Base-by-base conservation (phyloP, 2,888 invertebrate genomes). In the Ommatoiulus sabulosus region DNA sequence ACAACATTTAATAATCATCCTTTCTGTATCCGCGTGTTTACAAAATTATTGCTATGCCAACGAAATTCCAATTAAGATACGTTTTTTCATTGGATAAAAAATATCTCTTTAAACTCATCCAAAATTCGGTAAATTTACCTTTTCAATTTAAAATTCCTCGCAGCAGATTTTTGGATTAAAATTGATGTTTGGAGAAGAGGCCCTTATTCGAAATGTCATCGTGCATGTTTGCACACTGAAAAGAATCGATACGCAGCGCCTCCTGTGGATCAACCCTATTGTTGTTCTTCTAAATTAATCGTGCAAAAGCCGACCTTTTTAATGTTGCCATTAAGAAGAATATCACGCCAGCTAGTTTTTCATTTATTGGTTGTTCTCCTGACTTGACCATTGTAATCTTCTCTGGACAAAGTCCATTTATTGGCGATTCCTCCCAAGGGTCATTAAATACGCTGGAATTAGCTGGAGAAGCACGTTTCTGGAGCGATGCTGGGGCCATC, bases 301-400 rank as follows among this genome's bases (percentile, higher is more conserved):
- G 72, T 20, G 72, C 72, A n/a, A 72, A 72, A n/a, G 24, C 24
- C 72, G 10, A 72, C 72, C 72, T 72, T 72, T 72, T 72, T 72
- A 72, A n/a, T 72, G 72, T 72, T 72, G 72, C 72, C 72, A 72
- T 72, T 72, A 72, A 72, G 72, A 72, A 24, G 72, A 24, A 72
- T 72, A 72, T 24, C 20, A 72, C 72, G 72, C 20, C 20, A 24
- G 24, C n/a, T 72, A n/a, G 7, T 72, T 72, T 72, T 72, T 72
- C 72, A 72, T 72, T 72, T 72, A 72, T 72, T 24, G 72, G 72
- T 24, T 24, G 72, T 72, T 72, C 72, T 72, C 72, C 72, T 72
- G 24, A 6, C 24, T 20, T 24, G 72, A 72, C 72, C 72, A 24
- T 10, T 72, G 72, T 72, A 72, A 72, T 72, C 72, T 72, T 7